phyloP scores from a whole-genome alignment of 2,888 invertebrate species.

The Limnephilus rhombicus region DNA sequence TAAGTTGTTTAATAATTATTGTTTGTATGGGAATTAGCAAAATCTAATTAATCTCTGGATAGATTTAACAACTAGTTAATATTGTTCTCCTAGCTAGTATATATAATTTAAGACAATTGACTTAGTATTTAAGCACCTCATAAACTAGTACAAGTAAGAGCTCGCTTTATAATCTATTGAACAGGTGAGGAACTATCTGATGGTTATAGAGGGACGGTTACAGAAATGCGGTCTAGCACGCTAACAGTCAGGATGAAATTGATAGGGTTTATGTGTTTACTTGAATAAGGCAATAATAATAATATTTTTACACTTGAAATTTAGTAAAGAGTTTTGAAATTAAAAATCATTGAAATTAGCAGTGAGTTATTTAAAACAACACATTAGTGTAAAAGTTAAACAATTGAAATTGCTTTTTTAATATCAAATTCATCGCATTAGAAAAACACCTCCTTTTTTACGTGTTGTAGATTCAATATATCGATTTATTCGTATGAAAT shows the following conservation, averaged over 20 bases:
- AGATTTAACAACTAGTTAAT: neutral
- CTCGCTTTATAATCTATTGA: neutral
- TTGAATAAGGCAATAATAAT: conserved; percentile 32
- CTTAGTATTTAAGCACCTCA: neutral
- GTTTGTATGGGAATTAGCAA: neutral
- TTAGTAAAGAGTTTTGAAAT: neutral
- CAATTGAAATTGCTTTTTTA: neutral
- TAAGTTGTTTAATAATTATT: neutral
- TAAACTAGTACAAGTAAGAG: neutral
- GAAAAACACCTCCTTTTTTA: no score
- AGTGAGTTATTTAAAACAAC: no score
- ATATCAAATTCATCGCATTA: neutral
- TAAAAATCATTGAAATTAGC: no score
- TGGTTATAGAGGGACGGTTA: conserved; percentile 6
- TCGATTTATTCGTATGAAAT: no score
- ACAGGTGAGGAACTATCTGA: neutral
- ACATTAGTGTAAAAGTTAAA: neutral
- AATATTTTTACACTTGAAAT: neutral
- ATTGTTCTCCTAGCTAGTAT: neutral
- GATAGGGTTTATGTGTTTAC: neutral
- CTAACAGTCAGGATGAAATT: conserved; percentile 30
- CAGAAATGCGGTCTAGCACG: conserved; percentile 49
- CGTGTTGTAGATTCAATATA: no score
- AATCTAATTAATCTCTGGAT: neutral
- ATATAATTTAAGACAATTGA: neutral